Evolutionary conservation across 2,113 vertebrate species (phyloP).

Genomic region (Meriones unguiculatus): DNA sequence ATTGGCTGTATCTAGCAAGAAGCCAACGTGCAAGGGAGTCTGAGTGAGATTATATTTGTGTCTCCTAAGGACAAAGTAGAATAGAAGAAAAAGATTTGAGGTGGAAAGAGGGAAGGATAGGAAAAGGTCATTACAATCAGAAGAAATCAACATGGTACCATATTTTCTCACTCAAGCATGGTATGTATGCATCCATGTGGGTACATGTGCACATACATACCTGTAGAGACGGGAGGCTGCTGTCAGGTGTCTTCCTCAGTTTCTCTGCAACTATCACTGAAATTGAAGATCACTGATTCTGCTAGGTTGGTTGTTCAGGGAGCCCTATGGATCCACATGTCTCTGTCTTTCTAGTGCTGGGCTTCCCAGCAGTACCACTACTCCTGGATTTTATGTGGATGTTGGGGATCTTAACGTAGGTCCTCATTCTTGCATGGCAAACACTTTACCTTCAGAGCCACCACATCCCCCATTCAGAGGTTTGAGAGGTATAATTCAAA

Average conservation of each 20-base stretch:
- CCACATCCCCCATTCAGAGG: fast-evolving
- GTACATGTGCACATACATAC: background rate
- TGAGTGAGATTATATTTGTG: background rate
- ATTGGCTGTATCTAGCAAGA: background rate
- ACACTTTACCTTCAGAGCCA: background rate
- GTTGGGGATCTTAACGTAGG: background rate
- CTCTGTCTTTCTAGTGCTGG: background rate
- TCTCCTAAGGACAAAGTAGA: background rate
- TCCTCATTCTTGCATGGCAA: background rate
- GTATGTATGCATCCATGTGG: background rate
- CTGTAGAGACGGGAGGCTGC: background rate
- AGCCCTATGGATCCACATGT: background rate
- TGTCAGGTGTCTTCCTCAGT: background rate
- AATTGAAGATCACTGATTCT: background rate
- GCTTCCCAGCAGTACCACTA: background rate
- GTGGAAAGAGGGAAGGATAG: background rate
- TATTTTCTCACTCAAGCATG: background rate
- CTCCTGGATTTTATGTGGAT: background rate
- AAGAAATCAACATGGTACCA: background rate
- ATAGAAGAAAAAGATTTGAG: background rate
- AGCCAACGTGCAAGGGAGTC: background rate
- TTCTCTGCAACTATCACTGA: background rate
- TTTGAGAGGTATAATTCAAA: background rate
- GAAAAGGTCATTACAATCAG: background rate
- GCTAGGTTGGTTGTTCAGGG: background rate